Percentiles rank a stretch among this genome's conserved stretches.
Evolutionary conservation across 2,888 invertebrate genomes (phyloP).

Genomic region (Diloba caeruleocephala): DNA sequence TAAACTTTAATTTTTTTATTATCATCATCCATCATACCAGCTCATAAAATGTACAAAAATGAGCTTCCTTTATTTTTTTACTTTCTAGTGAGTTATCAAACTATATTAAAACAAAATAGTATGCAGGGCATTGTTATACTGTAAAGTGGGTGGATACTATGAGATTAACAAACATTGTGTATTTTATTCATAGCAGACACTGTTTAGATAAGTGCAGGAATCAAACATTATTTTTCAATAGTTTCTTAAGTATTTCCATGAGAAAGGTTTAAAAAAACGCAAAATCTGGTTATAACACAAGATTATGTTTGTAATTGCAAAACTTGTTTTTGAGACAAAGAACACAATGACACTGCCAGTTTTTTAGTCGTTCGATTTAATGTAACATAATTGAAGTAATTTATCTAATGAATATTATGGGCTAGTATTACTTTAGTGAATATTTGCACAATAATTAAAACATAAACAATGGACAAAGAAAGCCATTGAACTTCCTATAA

Average conservation of each 20-base stretch:
- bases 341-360: neutral
- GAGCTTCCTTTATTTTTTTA: no score
- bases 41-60: no score
- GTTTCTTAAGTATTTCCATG: no score
- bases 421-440: neutral
- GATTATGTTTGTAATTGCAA: neutral
- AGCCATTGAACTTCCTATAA: slow-evolving; percentile 10
- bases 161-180: neutral
- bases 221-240: no score
- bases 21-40: no score
- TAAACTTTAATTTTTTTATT: no score
- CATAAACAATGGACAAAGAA: slow-evolving; percentile 26
- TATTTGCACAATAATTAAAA: slow-evolving; percentile 16
- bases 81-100: no score
- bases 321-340: slow-evolving; percentile 4
- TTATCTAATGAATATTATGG: neutral
- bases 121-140: no score
- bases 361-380: no score
- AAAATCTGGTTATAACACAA: neutral
- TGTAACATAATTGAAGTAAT: slow-evolving; percentile 1
- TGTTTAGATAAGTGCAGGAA: neutral
- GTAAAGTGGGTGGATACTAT: slow-evolving; percentile 31
- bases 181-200: neutral
- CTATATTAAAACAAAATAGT: no score
- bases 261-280: neutral